A percentile compares a stretch with the other conserved stretches of the same genome.
phyloP scores from a whole-genome alignment of 1,140 invertebrate species.

The Oncopodura yosiiana region DNA sequence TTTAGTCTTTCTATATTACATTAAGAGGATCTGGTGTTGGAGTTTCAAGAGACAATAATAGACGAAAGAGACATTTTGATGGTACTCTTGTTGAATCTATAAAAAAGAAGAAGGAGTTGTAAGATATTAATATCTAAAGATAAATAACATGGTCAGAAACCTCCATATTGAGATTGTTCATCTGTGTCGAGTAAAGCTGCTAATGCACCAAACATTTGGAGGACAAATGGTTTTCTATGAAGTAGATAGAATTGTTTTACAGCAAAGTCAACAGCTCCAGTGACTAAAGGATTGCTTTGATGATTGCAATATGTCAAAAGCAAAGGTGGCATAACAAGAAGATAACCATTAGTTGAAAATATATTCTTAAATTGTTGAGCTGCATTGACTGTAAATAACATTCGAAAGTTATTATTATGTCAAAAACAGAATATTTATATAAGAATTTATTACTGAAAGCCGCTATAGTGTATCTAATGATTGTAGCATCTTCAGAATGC shows the following conservation, averaged over 20 bases:
- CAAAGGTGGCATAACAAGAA: constrained; percentile 94
- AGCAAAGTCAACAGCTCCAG: constrained; percentile 90
- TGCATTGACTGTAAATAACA: too few relatives aligned
- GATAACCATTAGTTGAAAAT: constrained; percentile 95
- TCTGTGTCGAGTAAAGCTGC: constrained; percentile 93
- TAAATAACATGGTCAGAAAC: too few relatives aligned
- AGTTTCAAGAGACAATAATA: constrained; percentile 83
- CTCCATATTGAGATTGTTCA: constrained; percentile 66
- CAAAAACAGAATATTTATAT: background rate
- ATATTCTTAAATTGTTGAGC: constrained; percentile 98
- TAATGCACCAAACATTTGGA: constrained; percentile 97
- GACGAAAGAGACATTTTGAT: constrained; percentile 76
- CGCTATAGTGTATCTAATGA: constrained; percentile 88
- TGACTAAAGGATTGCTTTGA: constrained; percentile 86
- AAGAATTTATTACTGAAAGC: constrained; percentile 68
- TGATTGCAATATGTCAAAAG: constrained; percentile 94
- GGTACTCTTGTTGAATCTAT: constrained; percentile 55
- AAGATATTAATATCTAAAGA: background rate
- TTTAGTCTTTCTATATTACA: constrained; percentile 44
- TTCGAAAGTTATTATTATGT: background rate
- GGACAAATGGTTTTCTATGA: constrained; percentile 94
- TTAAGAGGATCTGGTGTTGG: constrained; percentile 87
- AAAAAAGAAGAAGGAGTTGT: constrained; percentile 3
- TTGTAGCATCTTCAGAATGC: constrained; percentile 91
- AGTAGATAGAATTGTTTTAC: constrained; percentile 98